Evolutionary conservation across 2,888 invertebrate genomes (phyloP).

Genomic region (Ceramica pisi): DNA sequence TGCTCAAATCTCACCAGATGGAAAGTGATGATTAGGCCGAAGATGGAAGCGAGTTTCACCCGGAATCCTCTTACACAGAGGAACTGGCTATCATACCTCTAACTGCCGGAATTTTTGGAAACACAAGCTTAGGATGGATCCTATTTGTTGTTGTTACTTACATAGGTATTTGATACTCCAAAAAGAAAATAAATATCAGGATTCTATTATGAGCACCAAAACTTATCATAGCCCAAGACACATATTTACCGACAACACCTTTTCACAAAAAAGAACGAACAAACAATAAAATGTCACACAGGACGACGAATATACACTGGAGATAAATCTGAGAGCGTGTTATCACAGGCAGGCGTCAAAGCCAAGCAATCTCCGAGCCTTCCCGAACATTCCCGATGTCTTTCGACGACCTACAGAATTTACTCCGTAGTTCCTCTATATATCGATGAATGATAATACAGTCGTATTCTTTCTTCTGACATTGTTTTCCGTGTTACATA

Average conservation of each 20-base stretch:
- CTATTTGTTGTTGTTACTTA: background rate
- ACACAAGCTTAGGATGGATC: background rate
- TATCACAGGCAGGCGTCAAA: constrained; percentile 57
- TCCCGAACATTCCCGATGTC: constrained; percentile 52
- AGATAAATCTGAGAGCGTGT: constrained; percentile 54
- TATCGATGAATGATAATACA: constrained; percentile 62
- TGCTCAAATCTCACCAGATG: too few species aligned
- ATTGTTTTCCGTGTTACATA: constrained; percentile 55
- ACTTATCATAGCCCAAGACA: constrained; percentile 13
- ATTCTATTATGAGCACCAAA: constrained; percentile 12
- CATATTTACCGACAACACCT: constrained; percentile 26
- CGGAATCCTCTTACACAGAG: too few species aligned
- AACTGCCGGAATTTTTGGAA: too few species aligned
- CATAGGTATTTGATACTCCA: background rate
- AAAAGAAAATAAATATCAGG: background rate
- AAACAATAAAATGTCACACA: constrained; percentile 50
- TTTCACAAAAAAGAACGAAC: constrained; percentile 17
- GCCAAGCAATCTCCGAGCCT: constrained; percentile 60
- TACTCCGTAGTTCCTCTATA: constrained; percentile 32
- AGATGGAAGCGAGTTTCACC: too few species aligned
- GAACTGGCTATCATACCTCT: too few species aligned
- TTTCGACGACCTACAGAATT: constrained; percentile 45
- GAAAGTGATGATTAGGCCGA: too few species aligned
- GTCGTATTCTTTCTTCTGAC: constrained; percentile 37
- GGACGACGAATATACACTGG: constrained; percentile 42